Evolutionary conservation across 2,797 vertebrate species (phyloP), one percentile per base, ranked within the genome.

Genomic region (Sebastes paucispinis): DNA sequence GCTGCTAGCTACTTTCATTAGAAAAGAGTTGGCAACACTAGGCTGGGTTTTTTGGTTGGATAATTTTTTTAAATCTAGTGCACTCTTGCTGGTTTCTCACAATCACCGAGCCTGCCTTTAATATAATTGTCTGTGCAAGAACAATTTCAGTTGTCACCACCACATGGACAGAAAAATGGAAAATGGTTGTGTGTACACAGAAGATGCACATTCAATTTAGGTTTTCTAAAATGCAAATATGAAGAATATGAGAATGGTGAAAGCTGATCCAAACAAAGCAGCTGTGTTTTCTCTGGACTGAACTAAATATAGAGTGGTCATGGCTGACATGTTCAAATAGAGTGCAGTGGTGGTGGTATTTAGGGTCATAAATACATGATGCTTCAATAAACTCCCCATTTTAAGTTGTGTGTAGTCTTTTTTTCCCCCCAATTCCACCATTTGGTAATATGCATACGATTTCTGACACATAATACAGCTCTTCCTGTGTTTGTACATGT

Each of bases 241-340:
- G 16, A 67, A 9, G 24, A 71, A 36, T 43, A 43, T 29, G 14
- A 31, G 57, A 60, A 43, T 47, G 20, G 47, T 58, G 64, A 59
- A 12, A 5, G 9, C 14, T 14, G 50, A 63, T 68, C 69, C 34
- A 79, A 70, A 83, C 62, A 78, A 62, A 66, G 70, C 78, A 84
- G 71, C 73, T 80, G 63, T 73, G 29, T 84, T 88, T 72, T 76
- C 76, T 78, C 64, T 71, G 60, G 57, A 57, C 60, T 59, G 34
- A 60, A 58, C 79, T 80, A 57, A 85, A 81, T 64, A 73, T 75
- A 54, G 60, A 81, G 10, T 36, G 50, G 7, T 64, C n/a, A 65
- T 20, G 9, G 50, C 39, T 55, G 24, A 67, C 24, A 36, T 71
- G 31, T 68, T 69, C 9, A 52, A 52, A 80, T 6, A 24, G 11